These are phyloP conservation scores for Pygoscelis adeliae DNA, from an alignment of 2,113 vertebrate genomes.

Conservation along the genomic window DNA sequence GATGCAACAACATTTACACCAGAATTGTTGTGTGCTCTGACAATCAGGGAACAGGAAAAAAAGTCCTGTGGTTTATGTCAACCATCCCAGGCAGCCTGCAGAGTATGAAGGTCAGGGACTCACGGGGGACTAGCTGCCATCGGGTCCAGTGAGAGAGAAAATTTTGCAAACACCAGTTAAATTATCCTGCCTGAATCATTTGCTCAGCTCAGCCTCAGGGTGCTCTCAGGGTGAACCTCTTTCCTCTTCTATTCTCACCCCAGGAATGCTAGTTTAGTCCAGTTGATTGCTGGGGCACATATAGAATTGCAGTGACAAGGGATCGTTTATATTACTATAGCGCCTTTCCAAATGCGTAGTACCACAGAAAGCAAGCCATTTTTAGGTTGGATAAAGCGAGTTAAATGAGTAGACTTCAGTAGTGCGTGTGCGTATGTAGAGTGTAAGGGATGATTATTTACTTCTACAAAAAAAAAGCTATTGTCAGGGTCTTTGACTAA, in stretches of 20 bases:
- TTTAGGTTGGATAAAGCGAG: neutral
- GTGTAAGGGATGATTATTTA: neutral
- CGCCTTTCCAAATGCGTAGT: neutral
- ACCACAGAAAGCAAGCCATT: neutral
- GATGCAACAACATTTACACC: neutral
- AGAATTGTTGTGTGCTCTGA: neutral
- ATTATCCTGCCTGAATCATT: neutral
- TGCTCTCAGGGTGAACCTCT: neutral
- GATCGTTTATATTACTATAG: rapidly evolving
- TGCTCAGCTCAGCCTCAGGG: neutral
- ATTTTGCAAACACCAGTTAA: neutral
- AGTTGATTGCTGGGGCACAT: neutral
- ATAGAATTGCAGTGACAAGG: neutral
- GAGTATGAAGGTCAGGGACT: conserved; percentile 2
- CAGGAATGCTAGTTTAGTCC: neutral
- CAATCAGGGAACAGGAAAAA: neutral
- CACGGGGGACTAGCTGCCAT: neutral
- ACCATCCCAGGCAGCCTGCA: neutral
- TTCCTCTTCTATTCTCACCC: neutral
- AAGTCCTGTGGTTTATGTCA: neutral
- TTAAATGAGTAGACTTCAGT: neutral
- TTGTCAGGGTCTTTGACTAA: neutral
- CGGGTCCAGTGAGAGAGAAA: neutral
- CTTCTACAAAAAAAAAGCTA: neutral
- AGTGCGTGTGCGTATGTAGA: neutral